These are phyloP conservation scores for Tetragonula carbonaria DNA, from an alignment of 2,888 invertebrate genomes.

Conservation along the genomic window DNA sequence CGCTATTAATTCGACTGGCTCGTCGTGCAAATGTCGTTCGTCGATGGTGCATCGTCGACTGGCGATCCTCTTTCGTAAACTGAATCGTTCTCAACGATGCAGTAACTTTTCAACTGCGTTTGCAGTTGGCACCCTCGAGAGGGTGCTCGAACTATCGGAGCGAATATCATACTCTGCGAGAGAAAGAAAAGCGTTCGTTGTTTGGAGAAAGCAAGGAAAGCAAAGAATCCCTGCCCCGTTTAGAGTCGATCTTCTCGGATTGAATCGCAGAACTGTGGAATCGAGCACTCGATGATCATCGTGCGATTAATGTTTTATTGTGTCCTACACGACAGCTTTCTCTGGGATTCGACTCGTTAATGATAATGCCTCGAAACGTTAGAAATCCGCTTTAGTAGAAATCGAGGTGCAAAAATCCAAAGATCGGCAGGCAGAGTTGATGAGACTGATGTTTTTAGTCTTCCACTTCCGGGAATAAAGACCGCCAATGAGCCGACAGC, in stretches of 20 bases:
- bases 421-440: background rate
- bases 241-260: background rate
- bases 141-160: background rate
- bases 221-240: no score
- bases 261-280: background rate
- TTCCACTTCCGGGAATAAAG: background rate
- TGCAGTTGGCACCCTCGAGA: background rate
- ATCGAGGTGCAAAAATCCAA: background rate
- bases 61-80: background rate
- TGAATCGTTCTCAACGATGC: background rate
- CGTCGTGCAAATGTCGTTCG: background rate
- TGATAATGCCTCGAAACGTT: no score
- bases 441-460: background rate
- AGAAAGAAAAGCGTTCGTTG: background rate
- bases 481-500: background rate
- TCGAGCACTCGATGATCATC: background rate
- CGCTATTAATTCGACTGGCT: slow-evolving; percentile 51
- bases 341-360: no score
- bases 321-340: no score
- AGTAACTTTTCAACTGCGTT: background rate
- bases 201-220: background rate
- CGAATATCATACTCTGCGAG: background rate
- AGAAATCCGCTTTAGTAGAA: background rate
- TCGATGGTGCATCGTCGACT: background rate
- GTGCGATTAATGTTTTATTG: no score